Conservation (phyloP, 2,797 vertebrate species). For the Channa striata region DNA sequence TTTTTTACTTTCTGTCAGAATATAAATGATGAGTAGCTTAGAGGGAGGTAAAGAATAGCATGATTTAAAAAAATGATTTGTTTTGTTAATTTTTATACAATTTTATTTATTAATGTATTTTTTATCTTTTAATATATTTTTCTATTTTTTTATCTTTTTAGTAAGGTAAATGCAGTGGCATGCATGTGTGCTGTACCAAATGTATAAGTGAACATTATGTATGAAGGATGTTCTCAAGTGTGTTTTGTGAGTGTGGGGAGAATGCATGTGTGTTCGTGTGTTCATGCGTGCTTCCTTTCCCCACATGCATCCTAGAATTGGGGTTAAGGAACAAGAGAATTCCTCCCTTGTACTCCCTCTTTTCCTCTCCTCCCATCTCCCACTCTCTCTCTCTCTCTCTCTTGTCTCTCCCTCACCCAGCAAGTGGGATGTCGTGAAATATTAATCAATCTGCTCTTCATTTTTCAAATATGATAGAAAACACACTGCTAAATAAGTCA, state of each 20-base stretch:
- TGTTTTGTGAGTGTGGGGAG: constrained; percentile 18
- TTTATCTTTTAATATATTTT: not conserved
- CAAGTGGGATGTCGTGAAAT: constrained; percentile 80
- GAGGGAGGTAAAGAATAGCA: not conserved
- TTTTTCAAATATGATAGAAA: constrained; percentile 83
- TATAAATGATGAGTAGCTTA: not conserved
- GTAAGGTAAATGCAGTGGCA: not conserved
- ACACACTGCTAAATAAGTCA: constrained; percentile 85
- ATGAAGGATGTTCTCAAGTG: constrained; percentile 30
- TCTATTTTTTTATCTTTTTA: not conserved
- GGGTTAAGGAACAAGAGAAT: constrained; percentile 84
- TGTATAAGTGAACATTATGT: constrained; percentile 35
- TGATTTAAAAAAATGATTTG: no score
- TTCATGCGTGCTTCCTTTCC: constrained; percentile 66
- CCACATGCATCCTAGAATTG: constrained; percentile 76
- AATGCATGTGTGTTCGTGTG: constrained; percentile 56
- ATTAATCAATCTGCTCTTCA: constrained; percentile 84
- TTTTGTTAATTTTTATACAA: no score
- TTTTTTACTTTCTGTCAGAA: no score
- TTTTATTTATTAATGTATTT: no score
- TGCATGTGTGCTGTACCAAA: constrained; percentile 3
- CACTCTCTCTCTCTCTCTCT: constrained; percentile 28
- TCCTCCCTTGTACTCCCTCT: constrained; percentile 73
- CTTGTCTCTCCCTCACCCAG: constrained; percentile 36
- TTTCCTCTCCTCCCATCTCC: constrained; percentile 40